Evolutionary conservation across 2,113 vertebrate genomes (phyloP).

Genomic region (Thalassarche chlororhynchos): DNA sequence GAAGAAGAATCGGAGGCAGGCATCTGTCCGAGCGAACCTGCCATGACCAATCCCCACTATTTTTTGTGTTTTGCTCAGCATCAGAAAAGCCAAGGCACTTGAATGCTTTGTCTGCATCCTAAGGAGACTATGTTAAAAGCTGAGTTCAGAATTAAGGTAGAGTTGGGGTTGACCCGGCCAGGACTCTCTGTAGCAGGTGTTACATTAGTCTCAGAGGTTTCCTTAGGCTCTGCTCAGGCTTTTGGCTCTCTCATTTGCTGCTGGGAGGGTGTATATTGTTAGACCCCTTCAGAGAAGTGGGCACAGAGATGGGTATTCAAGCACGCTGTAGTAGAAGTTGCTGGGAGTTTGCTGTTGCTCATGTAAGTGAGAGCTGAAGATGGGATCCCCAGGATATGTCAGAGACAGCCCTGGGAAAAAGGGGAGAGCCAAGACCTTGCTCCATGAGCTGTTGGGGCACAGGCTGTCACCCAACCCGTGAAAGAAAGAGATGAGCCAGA

Average conservation of each 20-base stretch:
- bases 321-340: neutral
- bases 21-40: neutral
- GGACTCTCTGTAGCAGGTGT: neutral
- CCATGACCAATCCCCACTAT: neutral
- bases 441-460: neutral
- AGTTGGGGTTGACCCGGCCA: neutral
- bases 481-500: neutral
- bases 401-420: neutral
- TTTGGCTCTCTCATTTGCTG: neutral
- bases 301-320: neutral
- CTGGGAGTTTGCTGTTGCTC: neutral
- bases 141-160: neutral
- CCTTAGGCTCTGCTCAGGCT: neutral
- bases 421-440: neutral
- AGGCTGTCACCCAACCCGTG: neutral
- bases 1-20: constrained; percentile 28
- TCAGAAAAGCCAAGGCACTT: neutral
- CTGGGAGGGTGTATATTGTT: neutral
- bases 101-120: neutral
- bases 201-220: neutral
- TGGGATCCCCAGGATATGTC: neutral
- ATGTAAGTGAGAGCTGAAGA: neutral
- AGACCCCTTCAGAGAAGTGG: neutral
- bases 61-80: neutral
- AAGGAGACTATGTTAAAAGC: neutral